These are phyloP conservation scores for Lemur catta DNA, from an alignment of 2,797 vertebrate species.

Conservation along the genomic window DNA sequence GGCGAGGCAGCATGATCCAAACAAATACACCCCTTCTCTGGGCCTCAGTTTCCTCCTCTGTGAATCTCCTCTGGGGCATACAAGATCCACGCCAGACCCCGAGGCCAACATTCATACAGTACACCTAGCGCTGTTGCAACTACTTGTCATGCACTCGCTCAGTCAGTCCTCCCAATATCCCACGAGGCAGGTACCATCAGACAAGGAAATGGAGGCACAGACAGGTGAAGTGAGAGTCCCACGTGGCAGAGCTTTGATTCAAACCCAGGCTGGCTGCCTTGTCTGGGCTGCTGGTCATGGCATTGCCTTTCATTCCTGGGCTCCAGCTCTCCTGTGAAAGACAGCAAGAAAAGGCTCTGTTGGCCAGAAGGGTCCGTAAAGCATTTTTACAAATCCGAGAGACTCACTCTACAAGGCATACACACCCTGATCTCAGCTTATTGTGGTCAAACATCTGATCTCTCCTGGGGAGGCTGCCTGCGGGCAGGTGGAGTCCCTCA, in stretches of 20 bases:
- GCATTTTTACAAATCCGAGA: not conserved
- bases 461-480: fast-evolving
- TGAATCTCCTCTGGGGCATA: not conserved
- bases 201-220: not conserved
- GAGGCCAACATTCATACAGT: fast-evolving
- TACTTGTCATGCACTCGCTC: fast-evolving
- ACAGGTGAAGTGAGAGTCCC: not conserved
- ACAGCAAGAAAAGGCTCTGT: not conserved
- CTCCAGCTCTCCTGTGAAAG: not conserved
- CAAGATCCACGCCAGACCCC: not conserved
- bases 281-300: fast-evolving
- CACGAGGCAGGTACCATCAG: fast-evolving
- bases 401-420: not conserved
- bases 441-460: no score
- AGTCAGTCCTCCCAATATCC: not conserved
- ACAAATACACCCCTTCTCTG: not conserved
- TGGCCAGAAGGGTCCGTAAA: fast-evolving
- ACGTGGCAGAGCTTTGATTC: not conserved
- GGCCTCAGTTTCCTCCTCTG: not conserved
- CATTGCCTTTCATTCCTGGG: fast-evolving
- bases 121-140: fast-evolving
- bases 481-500: not conserved
- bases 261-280: fast-evolving
- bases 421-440: not conserved
- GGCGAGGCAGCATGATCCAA: fast-evolving